These are phyloP conservation scores for Vanessa cardui DNA, from an alignment of 2,888 invertebrate species.

Conservation along the genomic window DNA sequence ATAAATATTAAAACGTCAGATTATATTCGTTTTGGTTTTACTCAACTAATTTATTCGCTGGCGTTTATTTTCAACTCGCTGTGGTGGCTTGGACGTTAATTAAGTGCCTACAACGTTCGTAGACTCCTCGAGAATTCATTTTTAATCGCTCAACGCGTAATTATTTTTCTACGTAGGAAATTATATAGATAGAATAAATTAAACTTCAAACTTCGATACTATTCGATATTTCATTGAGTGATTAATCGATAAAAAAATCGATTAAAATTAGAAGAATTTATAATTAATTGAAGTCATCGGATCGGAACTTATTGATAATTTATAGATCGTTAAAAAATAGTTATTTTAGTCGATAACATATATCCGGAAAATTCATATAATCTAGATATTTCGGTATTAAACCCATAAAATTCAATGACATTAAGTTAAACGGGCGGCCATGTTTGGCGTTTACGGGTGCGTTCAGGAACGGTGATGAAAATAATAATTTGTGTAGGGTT, in stretches of 20 bases:
- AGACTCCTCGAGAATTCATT: slow-evolving; percentile 16
- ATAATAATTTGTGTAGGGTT: too few species aligned
- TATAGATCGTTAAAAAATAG: too few species aligned
- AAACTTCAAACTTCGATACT: neutral
- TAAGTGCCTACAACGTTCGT: slow-evolving; percentile 18
- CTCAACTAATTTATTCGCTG: slow-evolving; percentile 6
- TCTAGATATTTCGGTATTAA: too few species aligned
- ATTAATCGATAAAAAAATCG: neutral
- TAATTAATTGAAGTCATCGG: too few species aligned
- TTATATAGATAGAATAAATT: neutral
- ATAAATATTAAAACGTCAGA: neutral
- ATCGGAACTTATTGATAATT: too few species aligned
- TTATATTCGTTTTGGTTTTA: neutral
- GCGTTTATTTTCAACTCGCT: slow-evolving; percentile 20
- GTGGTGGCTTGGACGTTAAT: slow-evolving; percentile 22
- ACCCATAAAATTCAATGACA: too few species aligned
- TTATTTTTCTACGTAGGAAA: slow-evolving; percentile 6
- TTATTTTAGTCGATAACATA: too few species aligned
- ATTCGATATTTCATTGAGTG: neutral
- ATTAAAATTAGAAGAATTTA: too few species aligned
- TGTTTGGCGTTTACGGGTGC: too few species aligned
- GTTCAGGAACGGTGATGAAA: too few species aligned
- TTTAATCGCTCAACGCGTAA: slow-evolving; percentile 6
- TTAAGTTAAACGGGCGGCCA: too few species aligned
- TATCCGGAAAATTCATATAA: too few species aligned